A percentile compares a stretch with the other conserved stretches of the same genome.
These are phyloP conservation scores for Catostomus latipinnis DNA, from an alignment of 2,797 vertebrate species.

Conservation along the genomic window DNA sequence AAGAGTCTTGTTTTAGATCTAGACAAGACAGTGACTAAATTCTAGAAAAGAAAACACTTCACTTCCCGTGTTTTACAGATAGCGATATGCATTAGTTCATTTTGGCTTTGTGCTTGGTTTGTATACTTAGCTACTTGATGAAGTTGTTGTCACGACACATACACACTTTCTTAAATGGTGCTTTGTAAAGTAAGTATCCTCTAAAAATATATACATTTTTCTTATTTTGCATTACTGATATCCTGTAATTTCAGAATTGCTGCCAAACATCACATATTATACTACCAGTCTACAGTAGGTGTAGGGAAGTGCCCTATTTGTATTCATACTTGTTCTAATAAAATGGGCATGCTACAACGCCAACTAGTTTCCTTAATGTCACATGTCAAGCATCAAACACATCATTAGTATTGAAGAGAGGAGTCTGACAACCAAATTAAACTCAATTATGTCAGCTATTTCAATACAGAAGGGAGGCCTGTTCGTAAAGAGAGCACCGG, in stretches of 20 bases:
- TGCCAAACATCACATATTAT: background rate
- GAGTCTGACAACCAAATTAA: conserved; percentile 36
- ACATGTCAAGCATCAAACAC: conserved; percentile 34
- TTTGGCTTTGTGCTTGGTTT: too few species aligned
- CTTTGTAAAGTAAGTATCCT: too few species aligned
- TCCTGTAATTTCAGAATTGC: background rate
- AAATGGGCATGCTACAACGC: background rate
- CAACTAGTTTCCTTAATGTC: conserved; percentile 24
- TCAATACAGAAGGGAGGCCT: conserved; percentile 12
- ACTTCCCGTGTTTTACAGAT: too few species aligned
- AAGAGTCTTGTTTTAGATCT: background rate
- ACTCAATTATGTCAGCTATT: conserved; percentile 34
- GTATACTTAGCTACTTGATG: too few species aligned
- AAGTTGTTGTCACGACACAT: too few species aligned
- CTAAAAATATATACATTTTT: background rate
- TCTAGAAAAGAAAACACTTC: too few species aligned
- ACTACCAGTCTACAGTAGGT: background rate
- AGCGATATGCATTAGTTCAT: too few species aligned
- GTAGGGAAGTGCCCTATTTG: background rate
- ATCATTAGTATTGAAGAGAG: conserved; percentile 41
- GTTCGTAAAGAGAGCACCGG: background rate
- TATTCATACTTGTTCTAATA: conserved; percentile 22
- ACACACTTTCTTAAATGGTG: too few species aligned
- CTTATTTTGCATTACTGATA: background rate
- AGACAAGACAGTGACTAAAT: too few species aligned